Evolutionary conservation across 2,888 invertebrate genomes (phyloP).

Genomic region (Leptopilina drosophilae): DNA sequence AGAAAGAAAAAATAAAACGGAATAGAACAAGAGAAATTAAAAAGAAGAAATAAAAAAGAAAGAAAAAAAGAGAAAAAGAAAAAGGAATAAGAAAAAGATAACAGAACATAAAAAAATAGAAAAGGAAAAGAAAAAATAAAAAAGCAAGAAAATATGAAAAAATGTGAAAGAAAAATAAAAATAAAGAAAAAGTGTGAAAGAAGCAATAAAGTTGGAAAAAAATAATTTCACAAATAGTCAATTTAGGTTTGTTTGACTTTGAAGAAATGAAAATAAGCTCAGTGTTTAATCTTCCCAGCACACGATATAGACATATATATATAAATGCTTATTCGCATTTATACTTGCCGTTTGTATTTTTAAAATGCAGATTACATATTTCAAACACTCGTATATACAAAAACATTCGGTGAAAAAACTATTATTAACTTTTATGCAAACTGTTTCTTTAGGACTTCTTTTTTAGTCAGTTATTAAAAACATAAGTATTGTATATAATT

Average conservation of each 20-base stretch:
- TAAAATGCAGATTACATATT: conserved; percentile 5
- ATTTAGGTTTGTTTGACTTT: conserved; percentile 25
- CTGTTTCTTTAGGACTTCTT: not conserved
- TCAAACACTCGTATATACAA: not conserved
- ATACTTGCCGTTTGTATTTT: not conserved
- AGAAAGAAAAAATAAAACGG: too few species aligned
- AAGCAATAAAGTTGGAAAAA: not conserved
- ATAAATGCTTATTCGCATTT: not conserved
- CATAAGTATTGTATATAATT: not conserved
- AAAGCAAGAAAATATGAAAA: too few species aligned
- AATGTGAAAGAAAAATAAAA: too few species aligned
- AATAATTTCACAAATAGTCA: not conserved
- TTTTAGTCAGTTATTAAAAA: not conserved
- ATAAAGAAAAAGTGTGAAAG: not conserved
- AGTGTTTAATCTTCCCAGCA: conserved; percentile 1
- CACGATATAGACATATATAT: not conserved
- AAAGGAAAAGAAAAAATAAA: too few species aligned
- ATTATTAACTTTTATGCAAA: conserved; percentile 15
- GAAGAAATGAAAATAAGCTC: conserved; percentile 24
- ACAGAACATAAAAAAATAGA: too few species aligned
- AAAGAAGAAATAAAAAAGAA: too few species aligned
- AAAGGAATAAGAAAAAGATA: too few species aligned
- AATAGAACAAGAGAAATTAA: too few species aligned
- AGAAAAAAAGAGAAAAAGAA: too few species aligned
- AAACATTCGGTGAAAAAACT: not conserved